A percentile compares a stretch with the other conserved stretches of the same genome.
Evolutionary conservation across 2,888 invertebrate species (phyloP).

Genomic region (Lasioglossum villosulum): DNA sequence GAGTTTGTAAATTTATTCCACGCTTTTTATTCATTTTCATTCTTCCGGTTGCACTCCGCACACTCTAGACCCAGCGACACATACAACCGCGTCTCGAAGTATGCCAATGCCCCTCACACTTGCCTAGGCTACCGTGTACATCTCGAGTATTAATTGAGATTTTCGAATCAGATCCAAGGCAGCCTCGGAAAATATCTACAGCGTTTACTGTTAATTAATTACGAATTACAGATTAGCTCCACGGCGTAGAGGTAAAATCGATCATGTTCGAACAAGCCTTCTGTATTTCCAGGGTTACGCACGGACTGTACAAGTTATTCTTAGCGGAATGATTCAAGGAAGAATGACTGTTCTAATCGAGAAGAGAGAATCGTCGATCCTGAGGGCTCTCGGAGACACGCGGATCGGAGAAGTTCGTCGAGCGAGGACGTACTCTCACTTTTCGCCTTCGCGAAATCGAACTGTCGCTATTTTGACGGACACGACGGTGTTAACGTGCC

Average conservation of each 20-base stretch:
- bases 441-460: conserved; percentile 67
- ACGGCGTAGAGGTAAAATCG: background rate
- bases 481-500: conserved; percentile 75
- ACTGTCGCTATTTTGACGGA: conserved; percentile 44
- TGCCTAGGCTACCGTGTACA: too few species aligned
- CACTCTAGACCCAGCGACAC: too few species aligned
- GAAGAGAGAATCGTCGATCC: background rate
- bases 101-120: too few species aligned
- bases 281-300: background rate
- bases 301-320: background rate
- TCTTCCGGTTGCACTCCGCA: background rate
- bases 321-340: background rate
- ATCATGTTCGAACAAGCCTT: background rate
- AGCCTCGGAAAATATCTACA: background rate
- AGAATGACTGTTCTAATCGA: background rate
- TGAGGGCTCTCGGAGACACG: background rate
- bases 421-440: conserved; percentile 71
- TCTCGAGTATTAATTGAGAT: background rate
- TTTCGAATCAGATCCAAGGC: background rate
- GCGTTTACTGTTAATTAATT: background rate
- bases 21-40: background rate
- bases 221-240: background rate
- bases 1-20: background rate
- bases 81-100: too few species aligned
- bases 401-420: background rate